phyloP scores from a whole-genome alignment of 1,140 invertebrate genomes.

The Liolophura sinensis region DNA sequence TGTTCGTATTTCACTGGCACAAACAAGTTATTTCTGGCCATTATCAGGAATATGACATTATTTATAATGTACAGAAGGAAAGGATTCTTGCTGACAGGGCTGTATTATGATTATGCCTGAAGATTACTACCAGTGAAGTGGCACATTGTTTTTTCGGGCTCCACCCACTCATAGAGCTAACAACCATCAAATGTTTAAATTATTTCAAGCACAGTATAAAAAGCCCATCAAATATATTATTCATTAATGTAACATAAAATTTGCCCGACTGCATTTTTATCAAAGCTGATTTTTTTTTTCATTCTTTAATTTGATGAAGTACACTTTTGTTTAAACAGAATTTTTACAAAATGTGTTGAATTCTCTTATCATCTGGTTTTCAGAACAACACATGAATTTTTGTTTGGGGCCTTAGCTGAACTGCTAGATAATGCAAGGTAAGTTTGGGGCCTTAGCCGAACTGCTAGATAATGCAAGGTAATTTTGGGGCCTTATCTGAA shows the following conservation, averaged over 20 bases:
- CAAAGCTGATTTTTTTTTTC: not conserved
- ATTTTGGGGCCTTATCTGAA: not conserved
- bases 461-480: not conserved
- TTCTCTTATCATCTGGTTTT: slow-evolving; percentile 22
- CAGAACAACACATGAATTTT: slow-evolving; percentile 60
- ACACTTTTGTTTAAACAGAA: not conserved
- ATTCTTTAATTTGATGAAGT: not conserved
- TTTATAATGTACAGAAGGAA: too few species aligned
- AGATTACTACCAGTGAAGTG: too few species aligned
- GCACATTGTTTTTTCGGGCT: too few species aligned
- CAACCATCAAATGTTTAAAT: too few species aligned
- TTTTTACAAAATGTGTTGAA: not conserved
- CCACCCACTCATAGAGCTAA: too few species aligned
- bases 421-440: slow-evolving; percentile 59
- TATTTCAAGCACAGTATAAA: not conserved
- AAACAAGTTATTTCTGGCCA: too few species aligned
- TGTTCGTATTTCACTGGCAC: too few species aligned
- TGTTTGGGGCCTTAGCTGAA: slow-evolving; percentile 61
- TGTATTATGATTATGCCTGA: too few species aligned
- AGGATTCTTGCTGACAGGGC: too few species aligned
- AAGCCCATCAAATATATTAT: not conserved
- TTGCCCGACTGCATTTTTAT: not conserved
- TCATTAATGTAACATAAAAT: not conserved
- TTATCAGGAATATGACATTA: too few species aligned
- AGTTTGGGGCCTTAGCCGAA: not conserved